Conservation (phyloP, 2,113 vertebrate species). For the Daphoenositta chrysoptera region DNA sequence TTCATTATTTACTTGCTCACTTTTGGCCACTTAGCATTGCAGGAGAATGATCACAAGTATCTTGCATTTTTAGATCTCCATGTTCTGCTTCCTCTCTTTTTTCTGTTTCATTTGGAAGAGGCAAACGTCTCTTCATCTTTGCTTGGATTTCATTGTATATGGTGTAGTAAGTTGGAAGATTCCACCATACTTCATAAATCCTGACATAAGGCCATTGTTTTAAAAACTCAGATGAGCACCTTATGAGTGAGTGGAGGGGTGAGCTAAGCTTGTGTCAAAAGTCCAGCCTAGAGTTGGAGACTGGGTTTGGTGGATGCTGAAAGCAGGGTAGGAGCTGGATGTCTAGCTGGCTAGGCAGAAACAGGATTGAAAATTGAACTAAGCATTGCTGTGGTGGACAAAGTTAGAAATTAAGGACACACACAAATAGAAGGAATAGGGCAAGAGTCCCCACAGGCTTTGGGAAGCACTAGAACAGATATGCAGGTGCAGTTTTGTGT, state of each 20-base stretch:
- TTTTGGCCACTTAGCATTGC: not conserved
- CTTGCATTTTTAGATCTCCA: not conserved
- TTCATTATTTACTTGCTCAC: not conserved
- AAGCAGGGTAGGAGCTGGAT: not conserved
- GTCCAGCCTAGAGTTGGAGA: not conserved
- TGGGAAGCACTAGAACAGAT: not conserved
- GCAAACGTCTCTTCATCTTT: not conserved
- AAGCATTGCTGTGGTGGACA: not conserved
- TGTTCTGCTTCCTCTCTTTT: not conserved
- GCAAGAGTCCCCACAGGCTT: rapidly evolving
- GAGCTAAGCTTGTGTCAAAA: not conserved
- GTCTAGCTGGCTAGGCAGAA: not conserved
- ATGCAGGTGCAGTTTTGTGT: not conserved
- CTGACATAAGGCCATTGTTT: not conserved
- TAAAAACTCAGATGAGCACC: not conserved
- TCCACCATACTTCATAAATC: not conserved
- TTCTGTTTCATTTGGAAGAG: not conserved
- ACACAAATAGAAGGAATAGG: not conserved
- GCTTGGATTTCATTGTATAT: not conserved
- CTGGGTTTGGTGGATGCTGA: not conserved
- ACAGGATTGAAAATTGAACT: not conserved
- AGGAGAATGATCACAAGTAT: not conserved
- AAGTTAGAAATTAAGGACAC: not conserved
- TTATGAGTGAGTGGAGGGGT: not conserved
- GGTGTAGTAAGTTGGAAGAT: not conserved